phyloP scores from a whole-genome alignment of 2,113 vertebrate species.

The Rhizomys pruinosus region DNA sequence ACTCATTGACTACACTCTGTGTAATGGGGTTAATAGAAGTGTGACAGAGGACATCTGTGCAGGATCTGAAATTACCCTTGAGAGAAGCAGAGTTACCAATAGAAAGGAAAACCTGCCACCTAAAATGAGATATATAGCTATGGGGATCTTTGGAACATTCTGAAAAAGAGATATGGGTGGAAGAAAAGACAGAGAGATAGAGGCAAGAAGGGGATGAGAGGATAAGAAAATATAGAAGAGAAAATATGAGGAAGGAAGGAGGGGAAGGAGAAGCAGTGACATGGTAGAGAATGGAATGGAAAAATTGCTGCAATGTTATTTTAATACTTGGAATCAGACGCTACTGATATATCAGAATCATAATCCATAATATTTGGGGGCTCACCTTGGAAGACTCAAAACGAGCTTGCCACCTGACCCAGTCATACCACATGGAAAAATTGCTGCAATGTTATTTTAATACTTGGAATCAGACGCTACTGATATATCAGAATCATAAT shows the following conservation, averaged over 20 bases:
- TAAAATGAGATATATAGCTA: too few relatives aligned
- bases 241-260: too few relatives aligned
- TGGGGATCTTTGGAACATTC: too few relatives aligned
- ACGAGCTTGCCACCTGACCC: too few relatives aligned
- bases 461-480: neutral
- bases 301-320: neutral
- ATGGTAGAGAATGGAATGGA: too few relatives aligned
- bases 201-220: neutral
- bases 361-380: neutral
- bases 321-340: neutral
- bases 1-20: neutral
- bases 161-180: too few relatives aligned
- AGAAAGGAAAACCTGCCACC: neutral
- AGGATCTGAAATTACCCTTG: neutral
- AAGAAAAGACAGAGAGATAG: neutral
- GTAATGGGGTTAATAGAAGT: neutral
- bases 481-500: neutral
- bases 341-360: neutral
- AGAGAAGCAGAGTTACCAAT: neutral
- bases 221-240: too few relatives aligned
- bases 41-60: neutral
- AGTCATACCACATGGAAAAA: too few relatives aligned
- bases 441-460: neutral
- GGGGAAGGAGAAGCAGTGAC: too few relatives aligned
- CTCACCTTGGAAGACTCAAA: too few relatives aligned